phyloP scores from a whole-genome alignment of 2,113 vertebrate species.

The Leptobrachium leishanense region DNA sequence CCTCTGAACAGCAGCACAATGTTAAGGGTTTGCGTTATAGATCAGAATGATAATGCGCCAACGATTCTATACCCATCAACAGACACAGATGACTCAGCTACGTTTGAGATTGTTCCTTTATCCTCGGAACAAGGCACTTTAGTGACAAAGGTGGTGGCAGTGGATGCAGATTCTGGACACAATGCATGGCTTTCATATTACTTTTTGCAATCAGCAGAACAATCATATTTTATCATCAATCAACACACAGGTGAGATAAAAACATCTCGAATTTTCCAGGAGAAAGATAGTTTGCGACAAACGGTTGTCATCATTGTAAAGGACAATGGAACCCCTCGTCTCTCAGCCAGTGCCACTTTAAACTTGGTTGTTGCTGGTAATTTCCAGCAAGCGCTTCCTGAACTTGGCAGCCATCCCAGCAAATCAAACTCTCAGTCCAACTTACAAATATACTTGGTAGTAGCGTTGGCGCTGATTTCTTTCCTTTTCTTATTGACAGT shows the following conservation, averaged over 20 bases:
- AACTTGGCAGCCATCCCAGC: slow-evolving; percentile 53
- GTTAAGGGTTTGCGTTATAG: slow-evolving; percentile 56
- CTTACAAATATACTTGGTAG: slow-evolving; percentile 44
- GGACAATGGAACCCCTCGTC: slow-evolving; percentile 56
- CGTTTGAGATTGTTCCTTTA: slow-evolving; percentile 55
- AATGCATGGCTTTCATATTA: slow-evolving; percentile 69
- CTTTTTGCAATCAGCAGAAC: slow-evolving; percentile 56
- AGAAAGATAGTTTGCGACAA: slow-evolving; percentile 62
- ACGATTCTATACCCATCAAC: slow-evolving; percentile 56
- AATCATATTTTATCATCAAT: slow-evolving; percentile 56
- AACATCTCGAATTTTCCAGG: slow-evolving; percentile 55
- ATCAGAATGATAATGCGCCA: slow-evolving; percentile 69
- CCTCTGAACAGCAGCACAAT: slow-evolving; percentile 59
- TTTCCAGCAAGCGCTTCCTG: slow-evolving; percentile 69
- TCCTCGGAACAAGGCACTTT: slow-evolving; percentile 55
- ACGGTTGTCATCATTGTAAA: slow-evolving; percentile 61
- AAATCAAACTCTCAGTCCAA: slow-evolving; percentile 38
- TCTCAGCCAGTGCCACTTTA: slow-evolving; percentile 73
- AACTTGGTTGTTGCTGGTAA: slow-evolving; percentile 73
- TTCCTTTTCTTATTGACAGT: slow-evolving; percentile 46
- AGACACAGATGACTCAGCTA: slow-evolving; percentile 30
- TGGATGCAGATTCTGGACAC: slow-evolving; percentile 64
- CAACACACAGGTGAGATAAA: slow-evolving; percentile 57
- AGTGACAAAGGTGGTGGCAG: slow-evolving; percentile 66
- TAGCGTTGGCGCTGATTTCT: slow-evolving; percentile 51